Evolutionary conservation across 2,888 invertebrate genomes (phyloP).

Genomic region (Papilio gigon): DNA sequence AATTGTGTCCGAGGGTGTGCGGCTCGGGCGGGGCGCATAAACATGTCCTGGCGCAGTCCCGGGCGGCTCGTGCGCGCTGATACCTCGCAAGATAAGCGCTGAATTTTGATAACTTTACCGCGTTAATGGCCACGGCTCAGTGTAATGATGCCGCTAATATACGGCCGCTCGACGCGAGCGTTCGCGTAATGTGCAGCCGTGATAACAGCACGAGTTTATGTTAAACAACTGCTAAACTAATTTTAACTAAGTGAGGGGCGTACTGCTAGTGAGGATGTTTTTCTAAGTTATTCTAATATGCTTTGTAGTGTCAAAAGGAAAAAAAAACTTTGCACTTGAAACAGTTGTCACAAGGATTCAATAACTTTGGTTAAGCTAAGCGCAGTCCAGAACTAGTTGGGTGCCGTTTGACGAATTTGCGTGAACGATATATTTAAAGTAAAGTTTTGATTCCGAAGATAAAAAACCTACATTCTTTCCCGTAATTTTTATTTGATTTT

Average conservation of each 20-base stretch:
- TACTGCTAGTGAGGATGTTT: neutral
- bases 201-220: conserved; percentile 28
- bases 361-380: too few relatives aligned
- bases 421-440: too few relatives aligned
- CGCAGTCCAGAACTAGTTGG: too few relatives aligned
- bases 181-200: conserved; percentile 37
- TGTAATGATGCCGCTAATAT: conserved; percentile 36
- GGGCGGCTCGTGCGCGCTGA: conserved; percentile 47
- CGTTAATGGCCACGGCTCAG: conserved; percentile 37
- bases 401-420: too few relatives aligned
- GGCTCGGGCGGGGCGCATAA: conserved; percentile 38
- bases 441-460: too few relatives aligned
- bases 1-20: conserved; percentile 43
- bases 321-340: too few relatives aligned
- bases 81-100: conserved; percentile 42
- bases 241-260: neutral
- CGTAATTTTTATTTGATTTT: neutral
- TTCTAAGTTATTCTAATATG: neutral
- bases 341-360: too few relatives aligned
- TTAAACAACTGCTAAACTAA: conserved; percentile 7
- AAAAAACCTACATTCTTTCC: neutral
- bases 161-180: conserved; percentile 32
- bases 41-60: conserved; percentile 50
- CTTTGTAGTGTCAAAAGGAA: too few relatives aligned
- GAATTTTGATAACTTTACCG: conserved; percentile 40